Evolutionary conservation across 2,113 vertebrate genomes (phyloP), one percentile per base, ranked within the genome.

Genomic region (Phalacrocorax aristotelis): DNA sequence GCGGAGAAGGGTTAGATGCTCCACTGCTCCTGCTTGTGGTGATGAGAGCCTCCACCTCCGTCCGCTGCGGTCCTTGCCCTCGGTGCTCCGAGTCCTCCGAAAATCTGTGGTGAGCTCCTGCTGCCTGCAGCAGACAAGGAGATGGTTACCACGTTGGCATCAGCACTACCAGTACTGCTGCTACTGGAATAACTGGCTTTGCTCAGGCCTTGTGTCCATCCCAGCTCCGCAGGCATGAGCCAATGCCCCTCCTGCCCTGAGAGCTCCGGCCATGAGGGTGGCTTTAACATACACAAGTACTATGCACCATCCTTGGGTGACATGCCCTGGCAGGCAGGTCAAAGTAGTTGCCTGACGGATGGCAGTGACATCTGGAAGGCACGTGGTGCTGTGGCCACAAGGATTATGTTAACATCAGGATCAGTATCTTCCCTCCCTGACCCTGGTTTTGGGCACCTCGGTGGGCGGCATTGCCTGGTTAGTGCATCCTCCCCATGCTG

Each of bases 271-370:
- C 4, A 0, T 0, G 2, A 46, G 72, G 26, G 17, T 1, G 6
- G 9, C 52, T 89, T 74, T 29, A 77, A 57, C 40, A 7, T 32
- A 29, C 0, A 5, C 6, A 7, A 11, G 46, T 2, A 0, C 60
- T n/a, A 4, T 11, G 40, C 21, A 2, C 21, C 0, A 0, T 66
- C 77, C 77, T 58, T 40, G 70, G 22, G 58, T 0, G 2, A n/a
- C 74, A 48, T 79, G 66, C 15, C 20, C 74, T 42, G 34, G 46
- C 70, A 40, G 64, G 48, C 65, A 46, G 65, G 58, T 65, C 40
- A 11, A 6, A 36, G 66, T 64, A 81, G 36, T 9, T 0, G 0
- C 11, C 2, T 62, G 60, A 11, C 0, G 54, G 58, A 4, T 21
- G 69, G 30, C 2, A 5, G 42, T 77, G 87, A 32, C 4, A 10